Conservation (phyloP, 2,113 vertebrate genomes). For the Heptranchias perlo region DNA sequence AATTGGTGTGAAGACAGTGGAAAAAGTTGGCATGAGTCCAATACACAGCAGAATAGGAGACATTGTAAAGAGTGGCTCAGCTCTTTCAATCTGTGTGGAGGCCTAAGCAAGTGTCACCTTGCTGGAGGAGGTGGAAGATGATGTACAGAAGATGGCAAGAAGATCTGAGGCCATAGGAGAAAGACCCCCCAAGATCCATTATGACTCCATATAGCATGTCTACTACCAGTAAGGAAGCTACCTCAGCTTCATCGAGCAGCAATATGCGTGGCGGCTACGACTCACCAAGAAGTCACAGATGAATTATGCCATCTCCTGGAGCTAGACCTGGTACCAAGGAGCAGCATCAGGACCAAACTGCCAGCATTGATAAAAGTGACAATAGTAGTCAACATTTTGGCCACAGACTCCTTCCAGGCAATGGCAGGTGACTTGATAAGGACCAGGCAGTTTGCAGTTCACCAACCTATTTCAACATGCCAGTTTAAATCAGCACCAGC, state of each 20-base stretch:
- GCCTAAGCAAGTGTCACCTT: background rate
- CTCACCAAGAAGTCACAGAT: background rate
- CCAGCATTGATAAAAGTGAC: background rate
- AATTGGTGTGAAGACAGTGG: background rate
- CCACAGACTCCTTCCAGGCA: background rate
- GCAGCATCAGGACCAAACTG: background rate
- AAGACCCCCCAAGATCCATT: background rate
- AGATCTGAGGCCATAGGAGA: background rate
- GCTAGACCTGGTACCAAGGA: background rate
- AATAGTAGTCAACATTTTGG: background rate
- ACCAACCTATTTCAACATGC: background rate
- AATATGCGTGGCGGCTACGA: background rate
- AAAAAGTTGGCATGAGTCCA: background rate
- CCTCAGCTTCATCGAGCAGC: background rate
- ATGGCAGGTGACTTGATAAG: background rate
- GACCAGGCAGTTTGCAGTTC: background rate
- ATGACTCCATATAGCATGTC: background rate
- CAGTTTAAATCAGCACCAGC: background rate
- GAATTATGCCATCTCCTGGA: background rate
- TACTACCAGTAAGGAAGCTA: background rate
- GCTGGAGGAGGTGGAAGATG: background rate
- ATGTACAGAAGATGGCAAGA: background rate
- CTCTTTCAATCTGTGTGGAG: background rate
- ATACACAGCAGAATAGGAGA: background rate
- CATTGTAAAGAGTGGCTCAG: background rate